These are phyloP conservation scores for Scolopax bukidnonensis DNA, from an alignment of 2,797 vertebrate genomes.

Conservation along the genomic window DNA sequence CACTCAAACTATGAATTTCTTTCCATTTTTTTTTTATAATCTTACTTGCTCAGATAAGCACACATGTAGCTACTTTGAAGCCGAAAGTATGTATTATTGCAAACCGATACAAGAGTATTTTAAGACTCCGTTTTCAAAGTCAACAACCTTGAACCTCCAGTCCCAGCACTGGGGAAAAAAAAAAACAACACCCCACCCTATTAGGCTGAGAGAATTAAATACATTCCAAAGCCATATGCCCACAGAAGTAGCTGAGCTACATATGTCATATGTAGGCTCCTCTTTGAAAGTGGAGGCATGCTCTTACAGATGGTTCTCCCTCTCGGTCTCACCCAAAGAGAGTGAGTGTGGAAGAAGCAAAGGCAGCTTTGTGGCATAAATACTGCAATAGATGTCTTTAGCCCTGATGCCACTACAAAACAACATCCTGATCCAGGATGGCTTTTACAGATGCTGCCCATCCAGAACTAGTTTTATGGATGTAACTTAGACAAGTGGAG, in stretches of 20 bases:
- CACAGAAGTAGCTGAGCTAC: neutral
- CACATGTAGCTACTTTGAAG: neutral
- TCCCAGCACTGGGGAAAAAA: neutral
- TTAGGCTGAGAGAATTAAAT: neutral
- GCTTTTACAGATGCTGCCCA: neutral
- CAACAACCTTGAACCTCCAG: neutral
- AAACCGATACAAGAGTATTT: neutral
- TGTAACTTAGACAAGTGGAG: neutral
- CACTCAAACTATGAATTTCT: neutral
- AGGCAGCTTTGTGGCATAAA: neutral
- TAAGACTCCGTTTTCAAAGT: neutral
- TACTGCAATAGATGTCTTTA: neutral
- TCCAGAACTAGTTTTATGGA: neutral
- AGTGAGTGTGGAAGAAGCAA: neutral
- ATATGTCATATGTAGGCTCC: fast-evolving
- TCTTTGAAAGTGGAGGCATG: neutral
- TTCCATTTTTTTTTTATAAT: neutral
- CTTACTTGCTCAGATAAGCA: neutral
- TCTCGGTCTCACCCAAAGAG: neutral
- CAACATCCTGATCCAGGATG: neutral
- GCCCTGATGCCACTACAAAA: neutral
- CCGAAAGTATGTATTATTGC: conserved; percentile 16
- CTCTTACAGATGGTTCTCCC: neutral
- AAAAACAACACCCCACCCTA: fast-evolving
- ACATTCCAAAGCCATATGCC: neutral